Evolutionary conservation across 2,888 invertebrate genomes (phyloP), one percentile per base, ranked within the genome.

Genomic region (Lapara coniferarum): DNA sequence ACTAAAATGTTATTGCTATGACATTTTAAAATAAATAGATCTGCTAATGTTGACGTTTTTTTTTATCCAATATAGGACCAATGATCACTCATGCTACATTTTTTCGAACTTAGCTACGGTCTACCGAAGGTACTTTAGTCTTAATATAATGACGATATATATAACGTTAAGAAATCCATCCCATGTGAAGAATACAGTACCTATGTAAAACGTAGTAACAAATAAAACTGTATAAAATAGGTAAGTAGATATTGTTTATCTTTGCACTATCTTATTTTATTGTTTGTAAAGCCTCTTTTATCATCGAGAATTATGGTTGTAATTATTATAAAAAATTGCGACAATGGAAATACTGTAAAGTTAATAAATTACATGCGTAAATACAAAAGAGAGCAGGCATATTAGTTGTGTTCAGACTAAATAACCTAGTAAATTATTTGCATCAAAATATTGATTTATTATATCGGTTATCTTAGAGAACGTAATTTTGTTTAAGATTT

Each of bases 11-110:
- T 68, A 44, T 25, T 67, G 19, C 19, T 46, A 55, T 25, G 67
- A 70, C 59, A 59, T 52, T 59, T 46, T 4, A 14, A 58, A 68
- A 59, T 59, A 70, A 59, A 58, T 59, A 58, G 70, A 67, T 59
- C 70, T 68, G 59, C 37, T 59, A n/a, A 51, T 14, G n/a, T 25
- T 14, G 14, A 10, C 19, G 4, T 19, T 66, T 19, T 66, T 51
- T 4, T 53, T 53, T 7, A n/a, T 37, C 7, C 3, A 37, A 37
- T 37, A 6, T 2, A 37, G 4, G 37, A 8, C 37, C 8, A 37
- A 2, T 37, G 37, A 8, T 37, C 37, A 37, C 6, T n/a, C n/a
- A n/a, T n/a, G n/a, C 25, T 25, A 25, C 1, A 25, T 25, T 25
- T 25, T 25, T 25, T 25, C 25, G 25, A 25, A 25, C 25, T 2